Percentiles rank a stretch among this genome's conserved stretches.
Evolutionary conservation across 1,140 invertebrate genomes (phyloP).

Genomic region (Gryon sp.): DNA sequence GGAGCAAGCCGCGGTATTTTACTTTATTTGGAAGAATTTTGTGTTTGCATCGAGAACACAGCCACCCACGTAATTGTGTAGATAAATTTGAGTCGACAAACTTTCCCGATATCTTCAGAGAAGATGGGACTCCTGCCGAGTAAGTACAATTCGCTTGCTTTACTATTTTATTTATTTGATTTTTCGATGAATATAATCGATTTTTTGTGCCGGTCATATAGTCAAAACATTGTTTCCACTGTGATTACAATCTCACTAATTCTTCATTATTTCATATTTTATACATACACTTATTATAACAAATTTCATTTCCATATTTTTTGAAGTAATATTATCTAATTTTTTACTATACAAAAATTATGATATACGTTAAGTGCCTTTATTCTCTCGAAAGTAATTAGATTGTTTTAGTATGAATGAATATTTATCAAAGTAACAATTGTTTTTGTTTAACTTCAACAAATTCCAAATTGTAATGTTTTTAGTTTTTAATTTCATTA

Average conservation of each 20-base stretch:
- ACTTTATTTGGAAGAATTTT: constrained; percentile 66
- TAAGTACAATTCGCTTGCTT: constrained; percentile 31
- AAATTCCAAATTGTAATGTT: no score
- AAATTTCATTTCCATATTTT: no score
- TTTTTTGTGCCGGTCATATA: constrained; percentile 39
- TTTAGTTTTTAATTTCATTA: no score
- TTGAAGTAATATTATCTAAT: constrained; percentile 23
- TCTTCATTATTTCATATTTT: no score
- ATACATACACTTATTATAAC: no score
- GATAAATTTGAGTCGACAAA: constrained; percentile 5
- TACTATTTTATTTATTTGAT: constrained; percentile 1
- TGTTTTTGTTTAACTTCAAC: no score
- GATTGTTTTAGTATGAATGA: no score
- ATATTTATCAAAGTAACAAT: no score
- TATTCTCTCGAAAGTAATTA: no score
- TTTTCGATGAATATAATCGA: constrained; percentile 34
- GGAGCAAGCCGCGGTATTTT: constrained; percentile 27
- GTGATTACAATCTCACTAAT: no score
- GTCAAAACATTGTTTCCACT: neutral
- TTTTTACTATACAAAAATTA: no score
- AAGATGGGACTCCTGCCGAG: constrained; percentile 42
- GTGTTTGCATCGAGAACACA: constrained; percentile 14
- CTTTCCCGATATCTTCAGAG: constrained; percentile 18
- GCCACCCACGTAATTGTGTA: constrained; percentile 15
- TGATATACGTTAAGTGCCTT: no score